Evolutionary conservation across 2,888 invertebrate species (phyloP), one percentile per base, ranked within the genome.

Genomic region (Drosophila quinaria): DNA sequence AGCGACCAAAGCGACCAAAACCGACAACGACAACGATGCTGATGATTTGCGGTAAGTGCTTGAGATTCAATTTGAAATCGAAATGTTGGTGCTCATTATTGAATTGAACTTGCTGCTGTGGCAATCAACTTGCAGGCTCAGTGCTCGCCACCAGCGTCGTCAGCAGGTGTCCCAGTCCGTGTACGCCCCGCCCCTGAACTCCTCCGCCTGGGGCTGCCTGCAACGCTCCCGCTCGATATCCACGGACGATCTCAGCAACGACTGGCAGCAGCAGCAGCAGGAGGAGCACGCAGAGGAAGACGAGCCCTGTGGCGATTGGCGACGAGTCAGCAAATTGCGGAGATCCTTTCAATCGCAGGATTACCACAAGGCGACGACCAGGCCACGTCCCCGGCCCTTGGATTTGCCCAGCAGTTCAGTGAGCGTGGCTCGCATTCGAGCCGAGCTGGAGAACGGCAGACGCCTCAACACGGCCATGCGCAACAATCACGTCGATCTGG

Each of bases 301-400:
- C 49, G 93, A 94, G 49, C 94, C 94, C 83, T 94, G 94, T 33
- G 93, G 94, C 1, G 95, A 94, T 88, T 96, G 96, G 95, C 92
- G 94, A 56, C 94, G 95, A 77, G 94, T 95, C 52, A 95, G 95
- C 13, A 94, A 94, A 81, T 93, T 94, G 66, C 94, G 95, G 47
- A 93, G 94, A 69, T 95, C 96, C 4, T 93, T 96, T 76, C 95
- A 96, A 87, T 95, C 95, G 90, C 95, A 95, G 6, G 95, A 95
- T 84, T 85, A 91, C 52, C 76, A 87, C 22, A 76, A 80, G 10
- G 66, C 52, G 5, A 9, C 56, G 1, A 6, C 67, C 2, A 47
- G 68, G 1, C 51, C 70, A 15, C 59, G 85, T 1, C 76, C 90
- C 13, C 84, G 91, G 39, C 92, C 92, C 0, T 59, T 90, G 9